Evolutionary conservation across 1,140 invertebrate genomes (phyloP).

Genomic region (Bicyclus anynana): DNA sequence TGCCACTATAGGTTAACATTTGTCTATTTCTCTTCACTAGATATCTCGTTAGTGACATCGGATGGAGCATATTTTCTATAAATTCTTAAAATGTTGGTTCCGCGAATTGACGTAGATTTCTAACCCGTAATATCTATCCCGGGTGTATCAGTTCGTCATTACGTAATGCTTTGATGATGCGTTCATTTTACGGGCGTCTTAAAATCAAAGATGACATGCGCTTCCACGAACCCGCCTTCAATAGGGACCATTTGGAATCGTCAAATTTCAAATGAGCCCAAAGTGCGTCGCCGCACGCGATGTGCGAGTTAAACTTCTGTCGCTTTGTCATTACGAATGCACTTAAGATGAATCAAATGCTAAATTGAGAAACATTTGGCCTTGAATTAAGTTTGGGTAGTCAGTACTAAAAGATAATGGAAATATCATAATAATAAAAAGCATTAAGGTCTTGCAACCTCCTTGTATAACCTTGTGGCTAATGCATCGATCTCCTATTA

Average conservation of each 20-base stretch:
- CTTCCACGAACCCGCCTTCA: slow-evolving; percentile 25
- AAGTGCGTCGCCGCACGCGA: slow-evolving; percentile 32
- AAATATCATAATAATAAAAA: no score
- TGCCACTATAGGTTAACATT: no score
- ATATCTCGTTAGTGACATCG: no score
- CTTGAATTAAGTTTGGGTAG: background rate
- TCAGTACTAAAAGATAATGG: no score
- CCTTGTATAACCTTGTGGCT: no score
- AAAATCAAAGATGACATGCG: slow-evolving; percentile 18
- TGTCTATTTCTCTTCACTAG: no score
- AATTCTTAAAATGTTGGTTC: no score
- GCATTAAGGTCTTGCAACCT: no score
- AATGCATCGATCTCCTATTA: no score
- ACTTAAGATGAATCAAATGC: slow-evolving; percentile 15
- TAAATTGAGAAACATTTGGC: slow-evolving; percentile 12
- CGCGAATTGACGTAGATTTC: no score
- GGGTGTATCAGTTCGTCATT: background rate
- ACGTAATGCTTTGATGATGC: background rate
- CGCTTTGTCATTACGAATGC: slow-evolving; percentile 11
- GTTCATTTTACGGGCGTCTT: slow-evolving; percentile 8
- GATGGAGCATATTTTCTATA: no score
- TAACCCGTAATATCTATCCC: no score
- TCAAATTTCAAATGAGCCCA: slow-evolving; percentile 25
- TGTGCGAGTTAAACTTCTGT: slow-evolving; percentile 31
- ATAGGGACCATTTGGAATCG: slow-evolving; percentile 25